Evolutionary conservation across 2,113 vertebrate genomes (phyloP).

Genomic region (Ondatra zibethicus): DNA sequence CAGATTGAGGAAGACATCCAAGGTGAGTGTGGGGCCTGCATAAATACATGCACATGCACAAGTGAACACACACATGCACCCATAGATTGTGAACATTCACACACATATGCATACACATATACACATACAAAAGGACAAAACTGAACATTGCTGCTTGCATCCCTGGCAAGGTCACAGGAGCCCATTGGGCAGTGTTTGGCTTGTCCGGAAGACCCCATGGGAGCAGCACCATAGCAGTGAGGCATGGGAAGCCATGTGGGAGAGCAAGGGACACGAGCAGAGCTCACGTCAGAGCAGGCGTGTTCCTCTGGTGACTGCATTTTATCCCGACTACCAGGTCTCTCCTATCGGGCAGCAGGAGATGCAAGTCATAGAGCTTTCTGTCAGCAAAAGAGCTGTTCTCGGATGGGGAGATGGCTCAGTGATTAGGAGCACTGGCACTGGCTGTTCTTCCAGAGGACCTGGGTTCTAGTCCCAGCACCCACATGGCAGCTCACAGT

Average conservation of each 20-base stretch:
- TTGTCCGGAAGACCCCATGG: conserved; percentile 82
- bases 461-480: not conserved
- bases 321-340: conserved; percentile 69
- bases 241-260: conserved; percentile 75
- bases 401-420: not conserved
- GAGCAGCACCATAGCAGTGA: conserved; percentile 74
- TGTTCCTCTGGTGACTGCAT: conserved; percentile 18
- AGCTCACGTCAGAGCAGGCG: conserved; percentile 79
- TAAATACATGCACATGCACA: not conserved
- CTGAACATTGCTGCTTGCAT: conserved; percentile 87
- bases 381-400: conserved; percentile 61
- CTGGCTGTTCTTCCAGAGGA: not conserved
- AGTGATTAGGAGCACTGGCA: not conserved
- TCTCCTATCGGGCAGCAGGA: conserved; percentile 27
- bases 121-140: not conserved
- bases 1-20: no score
- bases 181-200: conserved; percentile 88
- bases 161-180: conserved; percentile 92
- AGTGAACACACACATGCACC: no score
- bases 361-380: conserved; percentile 42
- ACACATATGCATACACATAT: not conserved
- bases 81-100: not conserved
- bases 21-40: no score
- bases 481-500: not conserved
- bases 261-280: conserved; percentile 75